Evolutionary conservation across 1,140 invertebrate species (phyloP), one percentile per base, ranked within the genome.

Genomic region (Choristoneura fumiferana): DNA sequence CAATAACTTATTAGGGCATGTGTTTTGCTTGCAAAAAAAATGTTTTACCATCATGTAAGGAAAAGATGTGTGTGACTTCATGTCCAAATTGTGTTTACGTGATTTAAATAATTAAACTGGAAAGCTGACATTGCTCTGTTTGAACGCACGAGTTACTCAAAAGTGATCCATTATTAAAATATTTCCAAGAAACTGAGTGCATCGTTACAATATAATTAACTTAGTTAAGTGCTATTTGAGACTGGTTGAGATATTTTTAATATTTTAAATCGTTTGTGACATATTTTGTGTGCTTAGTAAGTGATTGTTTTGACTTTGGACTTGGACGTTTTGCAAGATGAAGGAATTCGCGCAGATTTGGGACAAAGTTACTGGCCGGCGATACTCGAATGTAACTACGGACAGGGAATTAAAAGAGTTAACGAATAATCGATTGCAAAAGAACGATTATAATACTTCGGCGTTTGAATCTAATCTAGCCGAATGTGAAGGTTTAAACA

Each of bases 291-390:
- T 10, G 35, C 35, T 10, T 3, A 1, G 29, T 49, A 15, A 49
- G 12, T 22, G 40, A 43, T 17, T 18, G 13, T 22, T n/a, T 43
- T 43, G 22, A 43, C 40, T 43, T 43, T 43, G n/a, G n/a, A n/a
- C n/a, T n/a, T n/a, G n/a, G 22, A 29, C 22, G 34, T 54, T 29
- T 36, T 34, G 57, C 14, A 83, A 74, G 69, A 92, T 92, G 92
- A 92, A 92, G 73, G 91, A 92, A 54, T 65, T 92, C 6, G 81
- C 87, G 33, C 83, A 90, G 66, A 90, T 92, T 60, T 92, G 91
- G 91, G 90, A 83, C 15, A 73, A 85, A 15, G 70, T 92, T 4
- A 78, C 90, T 4, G 87, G 87, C 0, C 67, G 85, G 10, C 80
- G 80, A 4, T 92, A 91, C 65, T 83, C 90, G 1, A 67, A 83